Evolutionary conservation across 2,888 invertebrate species (phyloP).

Genomic region (Pyrocoelia pectoralis): DNA sequence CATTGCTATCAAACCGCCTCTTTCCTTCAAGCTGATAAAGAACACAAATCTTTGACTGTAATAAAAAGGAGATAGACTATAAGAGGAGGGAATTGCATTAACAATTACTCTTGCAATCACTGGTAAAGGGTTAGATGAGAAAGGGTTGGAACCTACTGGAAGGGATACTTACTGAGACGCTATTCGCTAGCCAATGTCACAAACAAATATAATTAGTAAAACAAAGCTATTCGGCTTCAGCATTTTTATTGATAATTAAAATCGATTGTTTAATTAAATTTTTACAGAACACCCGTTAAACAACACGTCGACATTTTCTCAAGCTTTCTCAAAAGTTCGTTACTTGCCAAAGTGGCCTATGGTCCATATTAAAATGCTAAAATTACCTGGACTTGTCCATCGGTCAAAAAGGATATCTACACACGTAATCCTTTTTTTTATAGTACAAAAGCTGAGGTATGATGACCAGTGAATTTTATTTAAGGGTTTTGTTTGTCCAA

Average conservation of each 20-base stretch:
- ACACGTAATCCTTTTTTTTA: slow-evolving; percentile 32
- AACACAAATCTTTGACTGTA: slow-evolving; percentile 4
- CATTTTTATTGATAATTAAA: too few relatives aligned
- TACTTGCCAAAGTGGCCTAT: slow-evolving; percentile 32
- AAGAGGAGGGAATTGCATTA: slow-evolving; percentile 20
- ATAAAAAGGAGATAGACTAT: slow-evolving; percentile 18
- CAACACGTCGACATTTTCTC: too few relatives aligned
- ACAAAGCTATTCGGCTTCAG: too few relatives aligned
- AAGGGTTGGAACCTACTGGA: slow-evolving; percentile 28
- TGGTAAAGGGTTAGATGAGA: slow-evolving; percentile 25
- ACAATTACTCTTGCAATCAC: slow-evolving; percentile 16
- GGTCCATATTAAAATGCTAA: slow-evolving; percentile 45
- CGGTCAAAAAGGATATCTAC: slow-evolving; percentile 39
- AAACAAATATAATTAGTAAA: background rate
- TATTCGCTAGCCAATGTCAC: slow-evolving; percentile 17
- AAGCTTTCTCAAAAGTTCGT: slow-evolving; percentile 23
- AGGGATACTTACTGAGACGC: slow-evolving; percentile 21
- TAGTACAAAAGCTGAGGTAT: slow-evolving; percentile 25
- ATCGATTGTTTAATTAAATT: too few relatives aligned
- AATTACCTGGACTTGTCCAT: slow-evolving; percentile 38
- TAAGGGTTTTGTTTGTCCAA: slow-evolving; percentile 44
- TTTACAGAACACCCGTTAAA: too few relatives aligned
- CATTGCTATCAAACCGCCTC: slow-evolving; percentile 14
- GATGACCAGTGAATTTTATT: slow-evolving; percentile 42
- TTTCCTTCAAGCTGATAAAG: slow-evolving; percentile 10